phyloP scores from a whole-genome alignment of 2,888 invertebrate species.

The Volucella bombylans region DNA sequence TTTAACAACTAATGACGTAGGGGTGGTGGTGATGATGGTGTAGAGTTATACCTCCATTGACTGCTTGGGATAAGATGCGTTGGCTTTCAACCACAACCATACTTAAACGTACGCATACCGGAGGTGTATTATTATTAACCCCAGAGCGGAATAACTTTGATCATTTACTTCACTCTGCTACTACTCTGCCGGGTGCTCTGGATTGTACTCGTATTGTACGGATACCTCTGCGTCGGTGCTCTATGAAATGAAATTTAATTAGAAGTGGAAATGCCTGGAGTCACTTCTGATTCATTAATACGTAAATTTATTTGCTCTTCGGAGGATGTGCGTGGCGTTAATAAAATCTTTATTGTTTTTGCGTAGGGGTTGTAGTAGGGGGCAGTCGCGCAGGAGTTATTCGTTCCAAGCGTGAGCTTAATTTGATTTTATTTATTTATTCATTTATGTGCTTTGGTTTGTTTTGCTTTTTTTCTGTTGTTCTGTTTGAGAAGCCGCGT shows the following conservation, averaged over 20 bases:
- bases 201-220: not conserved
- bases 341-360: constrained; percentile 59
- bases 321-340: constrained; percentile 39
- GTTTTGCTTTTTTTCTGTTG: not conserved
- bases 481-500: no score
- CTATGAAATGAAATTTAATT: constrained; percentile 66
- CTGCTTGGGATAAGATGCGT: not conserved
- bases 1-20: not conserved
- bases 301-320: constrained; percentile 55
- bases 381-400: not conserved
- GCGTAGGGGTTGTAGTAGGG: constrained; percentile 4
- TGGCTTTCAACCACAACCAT: not conserved
- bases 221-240: not conserved
- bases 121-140: constrained; percentile 44
- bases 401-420: constrained; percentile 26
- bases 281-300: constrained; percentile 60
- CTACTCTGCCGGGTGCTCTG: not conserved
- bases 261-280: constrained; percentile 51
- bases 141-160: constrained; percentile 57
- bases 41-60: no score
- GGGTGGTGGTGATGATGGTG: not conserved
- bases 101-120: not conserved
- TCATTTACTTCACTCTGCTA: constrained; percentile 30
- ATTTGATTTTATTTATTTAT: constrained; percentile 64
- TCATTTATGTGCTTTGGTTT: constrained; percentile 5